Conservation (phyloP, 2,888 invertebrate genomes). For the Steinernema scapterisci region DNA sequence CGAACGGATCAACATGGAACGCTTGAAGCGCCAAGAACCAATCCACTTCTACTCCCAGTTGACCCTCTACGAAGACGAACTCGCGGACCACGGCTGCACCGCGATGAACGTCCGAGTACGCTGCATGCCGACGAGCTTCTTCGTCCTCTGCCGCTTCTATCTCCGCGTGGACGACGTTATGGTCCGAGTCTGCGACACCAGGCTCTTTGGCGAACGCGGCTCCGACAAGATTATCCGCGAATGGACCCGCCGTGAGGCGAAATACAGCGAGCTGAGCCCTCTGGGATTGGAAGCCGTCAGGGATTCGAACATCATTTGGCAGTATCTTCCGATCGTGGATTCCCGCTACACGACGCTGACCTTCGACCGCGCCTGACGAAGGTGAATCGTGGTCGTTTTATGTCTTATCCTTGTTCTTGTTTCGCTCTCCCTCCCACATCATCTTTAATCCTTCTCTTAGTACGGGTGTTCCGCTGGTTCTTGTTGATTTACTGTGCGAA, state of each 20-base stretch:
- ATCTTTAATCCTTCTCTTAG: background rate
- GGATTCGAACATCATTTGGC: conserved; percentile 49
- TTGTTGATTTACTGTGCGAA: background rate
- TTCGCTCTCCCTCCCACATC: too few species aligned
- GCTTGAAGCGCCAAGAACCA: conserved; percentile 84
- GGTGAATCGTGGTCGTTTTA: background rate
- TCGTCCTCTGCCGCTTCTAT: conserved; percentile 86
- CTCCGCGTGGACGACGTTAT: conserved; percentile 91
- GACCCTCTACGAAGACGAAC: conserved; percentile 93
- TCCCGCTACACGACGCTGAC: conserved; percentile 12
- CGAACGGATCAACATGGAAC: conserved; percentile 81
- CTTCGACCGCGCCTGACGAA: background rate
- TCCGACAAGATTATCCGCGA: conserved; percentile 52
- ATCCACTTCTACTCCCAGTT: conserved; percentile 93
- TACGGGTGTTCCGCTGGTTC: background rate
- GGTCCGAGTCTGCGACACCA: conserved; percentile 69
- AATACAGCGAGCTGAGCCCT: conserved; percentile 37
- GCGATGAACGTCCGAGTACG: conserved; percentile 77
- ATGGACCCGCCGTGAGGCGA: conserved; percentile 59
- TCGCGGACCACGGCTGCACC: conserved; percentile 95
- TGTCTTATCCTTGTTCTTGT: background rate
- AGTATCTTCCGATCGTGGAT: conserved; percentile 45
- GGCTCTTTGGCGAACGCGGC: conserved; percentile 46
- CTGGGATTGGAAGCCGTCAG: conserved; percentile 29
- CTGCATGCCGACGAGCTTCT: conserved; percentile 93